Evolutionary conservation across 2,113 vertebrate genomes (phyloP), one percentile per base, ranked within the genome.

Genomic region (Bujurquina vittata): DNA sequence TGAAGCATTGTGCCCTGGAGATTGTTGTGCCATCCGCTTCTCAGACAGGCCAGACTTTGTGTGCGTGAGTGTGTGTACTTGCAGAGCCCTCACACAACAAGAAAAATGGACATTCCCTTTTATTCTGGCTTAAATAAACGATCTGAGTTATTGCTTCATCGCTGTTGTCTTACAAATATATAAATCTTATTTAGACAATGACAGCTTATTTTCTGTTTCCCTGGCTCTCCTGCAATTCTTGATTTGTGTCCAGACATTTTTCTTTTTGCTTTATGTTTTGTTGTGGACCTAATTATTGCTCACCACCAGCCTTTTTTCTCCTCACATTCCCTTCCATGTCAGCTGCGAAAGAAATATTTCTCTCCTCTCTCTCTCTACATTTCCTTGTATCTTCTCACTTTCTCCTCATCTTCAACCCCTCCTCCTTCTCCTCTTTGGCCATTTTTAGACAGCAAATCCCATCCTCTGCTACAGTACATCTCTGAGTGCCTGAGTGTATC

Each of bases 381-480:
- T 74, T 89, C 75, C 79, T 79, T 37, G 23, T 88, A 83, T 93
- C 87, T 85, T 84, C 80, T 90, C 90, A 78, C 79, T 88, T 88
- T 55, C 77, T 55, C 82, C 56, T 82, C 37, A 1, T 80, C 54
- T 69, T 81, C 78, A 49, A 73, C 78, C 62, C 81, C 81, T 81
- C 76, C 40, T 76, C 69, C 22, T 81, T 72, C 61, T 69, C 72
- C 75, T 89, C 81, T 86, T 76, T 87, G 84, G 88, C 83, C 93
- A 92, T 93, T 93, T 93, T 94, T 90, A 94, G 91, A 94, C 72
- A 69, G 76, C 83, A 93, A 92, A 92, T 91, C 91, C 88, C 90
- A 78, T 86, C 84, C 61, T 77, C 74, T 91, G 75, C 84, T 22
- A 77, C 84, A 82, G 82, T 49, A 65, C 54, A 77, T 84, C 33